phyloP scores from a whole-genome alignment of 2,888 invertebrate genomes.

The Scaptomyza reducta region DNA sequence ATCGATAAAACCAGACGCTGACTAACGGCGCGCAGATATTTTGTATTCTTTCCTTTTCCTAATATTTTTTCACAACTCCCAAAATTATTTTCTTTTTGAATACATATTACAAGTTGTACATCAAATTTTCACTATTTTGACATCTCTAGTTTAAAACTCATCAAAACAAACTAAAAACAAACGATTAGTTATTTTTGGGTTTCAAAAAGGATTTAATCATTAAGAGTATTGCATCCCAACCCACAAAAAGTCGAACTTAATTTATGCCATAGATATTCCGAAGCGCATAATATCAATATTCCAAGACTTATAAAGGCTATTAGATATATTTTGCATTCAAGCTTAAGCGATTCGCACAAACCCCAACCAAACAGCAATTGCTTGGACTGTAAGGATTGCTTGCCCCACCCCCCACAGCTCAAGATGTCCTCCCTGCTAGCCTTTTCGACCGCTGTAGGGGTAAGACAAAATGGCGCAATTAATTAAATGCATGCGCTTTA shows the following conservation, averaged over 20 bases:
- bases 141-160: no score
- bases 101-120: no score
- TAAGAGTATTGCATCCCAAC: no score
- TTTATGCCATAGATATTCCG: background rate
- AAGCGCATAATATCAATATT: background rate
- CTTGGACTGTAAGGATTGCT: conserved; percentile 2
- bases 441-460: conserved; percentile 39
- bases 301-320: conserved; percentile 1
- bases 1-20: conserved; percentile 58
- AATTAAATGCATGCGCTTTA: conserved; percentile 75
- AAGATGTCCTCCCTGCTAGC: background rate
- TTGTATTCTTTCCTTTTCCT: background rate
- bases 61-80: no score
- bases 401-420: background rate
- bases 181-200: no score
- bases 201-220: no score
- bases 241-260: background rate
- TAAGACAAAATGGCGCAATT: conserved; percentile 67
- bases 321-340: conserved; percentile 25
- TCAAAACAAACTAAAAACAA: no score
- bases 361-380: background rate
- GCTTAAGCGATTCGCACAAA: conserved; percentile 4
- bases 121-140: no score
- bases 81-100: no score
- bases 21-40: conserved; percentile 33